These are phyloP conservation scores for Seira musarum DNA, from an alignment of 2,888 invertebrate genomes.

Conservation along the genomic window DNA sequence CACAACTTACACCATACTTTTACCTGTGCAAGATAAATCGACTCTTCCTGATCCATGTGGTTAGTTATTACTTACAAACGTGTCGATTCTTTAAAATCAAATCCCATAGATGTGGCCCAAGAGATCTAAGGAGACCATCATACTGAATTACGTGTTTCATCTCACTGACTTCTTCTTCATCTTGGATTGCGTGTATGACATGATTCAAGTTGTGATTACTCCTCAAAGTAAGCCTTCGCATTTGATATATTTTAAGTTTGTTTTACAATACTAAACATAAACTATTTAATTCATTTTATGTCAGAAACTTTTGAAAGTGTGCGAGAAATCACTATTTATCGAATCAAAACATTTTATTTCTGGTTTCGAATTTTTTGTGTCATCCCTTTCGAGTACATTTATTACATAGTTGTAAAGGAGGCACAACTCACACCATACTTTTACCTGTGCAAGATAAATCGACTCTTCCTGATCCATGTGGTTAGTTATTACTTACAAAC, in stretches of 20 bases:
- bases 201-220: constrained; percentile 64
- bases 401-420: constrained; percentile 23
- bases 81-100: too few relatives aligned
- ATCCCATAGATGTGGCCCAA: too few relatives aligned
- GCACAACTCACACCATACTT: constrained; percentile 48
- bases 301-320: constrained; percentile 64
- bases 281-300: neutral
- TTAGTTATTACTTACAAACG: too few relatives aligned
- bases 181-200: constrained; percentile 60
- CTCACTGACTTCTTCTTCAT: constrained; percentile 59
- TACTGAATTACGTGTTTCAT: constrained; percentile 53
- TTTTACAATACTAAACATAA: neutral
- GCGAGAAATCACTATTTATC: constrained; percentile 58
- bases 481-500: too few relatives aligned
- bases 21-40: constrained; percentile 66
- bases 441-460: constrained; percentile 64
- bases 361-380: constrained; percentile 62
- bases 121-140: constrained; percentile 14
- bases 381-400: constrained; percentile 65
- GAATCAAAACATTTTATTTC: constrained; percentile 48
- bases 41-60: constrained; percentile 53
- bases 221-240: constrained; percentile 65
- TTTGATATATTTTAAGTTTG: neutral
- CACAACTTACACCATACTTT: constrained; percentile 47
- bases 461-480: constrained; percentile 56